Conservation (phyloP, 2,888 invertebrate genomes). For the Chloroclystis v-ata region DNA sequence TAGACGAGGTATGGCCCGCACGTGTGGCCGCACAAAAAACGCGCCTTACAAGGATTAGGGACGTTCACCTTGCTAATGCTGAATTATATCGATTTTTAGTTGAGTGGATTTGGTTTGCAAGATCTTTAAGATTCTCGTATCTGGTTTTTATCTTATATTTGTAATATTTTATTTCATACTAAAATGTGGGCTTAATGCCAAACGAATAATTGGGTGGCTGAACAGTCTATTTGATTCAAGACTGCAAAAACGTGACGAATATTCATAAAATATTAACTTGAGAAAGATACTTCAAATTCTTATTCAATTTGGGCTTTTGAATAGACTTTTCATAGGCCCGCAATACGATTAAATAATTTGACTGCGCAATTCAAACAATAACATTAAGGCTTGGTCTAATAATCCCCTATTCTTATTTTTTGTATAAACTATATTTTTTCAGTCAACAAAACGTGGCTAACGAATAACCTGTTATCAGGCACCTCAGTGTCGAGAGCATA, state of each 20-base stretch:
- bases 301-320: too few species aligned
- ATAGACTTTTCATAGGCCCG: too few species aligned
- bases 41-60: slow-evolving; percentile 63
- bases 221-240: too few species aligned
- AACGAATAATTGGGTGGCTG: too few species aligned
- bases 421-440: not conserved
- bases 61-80: slow-evolving; percentile 27
- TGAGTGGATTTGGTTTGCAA: not conserved
- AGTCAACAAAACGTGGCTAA: not conserved
- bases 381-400: too few species aligned
- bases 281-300: too few species aligned
- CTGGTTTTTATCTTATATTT: not conserved
- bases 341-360: too few species aligned
- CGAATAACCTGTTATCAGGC: slow-evolving; percentile 6
- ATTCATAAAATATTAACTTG: too few species aligned
- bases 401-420: not conserved
- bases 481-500: slow-evolving; percentile 16
- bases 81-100: slow-evolving; percentile 16
- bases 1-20: slow-evolving; percentile 60
- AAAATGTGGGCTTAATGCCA: too few species aligned
- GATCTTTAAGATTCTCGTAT: not conserved
- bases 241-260: too few species aligned
- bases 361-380: too few species aligned
- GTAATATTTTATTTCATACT: too few species aligned
- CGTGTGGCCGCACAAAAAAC: slow-evolving; percentile 75